These are phyloP conservation scores for Heliconius eleuchia DNA, from an alignment of 1,140 invertebrate species.

Conservation along the genomic window DNA sequence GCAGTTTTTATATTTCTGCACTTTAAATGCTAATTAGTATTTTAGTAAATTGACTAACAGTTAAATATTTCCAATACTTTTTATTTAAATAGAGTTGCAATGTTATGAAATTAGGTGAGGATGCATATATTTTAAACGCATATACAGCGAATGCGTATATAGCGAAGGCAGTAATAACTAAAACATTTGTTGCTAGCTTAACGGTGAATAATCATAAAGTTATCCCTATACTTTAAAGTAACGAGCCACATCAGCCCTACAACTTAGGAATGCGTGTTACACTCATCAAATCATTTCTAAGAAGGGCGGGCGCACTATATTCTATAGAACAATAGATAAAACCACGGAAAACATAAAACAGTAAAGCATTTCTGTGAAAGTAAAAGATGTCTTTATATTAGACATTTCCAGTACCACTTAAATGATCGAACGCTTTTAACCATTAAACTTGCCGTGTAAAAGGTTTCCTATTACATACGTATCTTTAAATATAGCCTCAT, in stretches of 20 bases:
- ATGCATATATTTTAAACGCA: too few species aligned
- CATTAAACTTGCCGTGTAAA: slow-evolving; percentile 18
- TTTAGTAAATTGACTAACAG: background rate
- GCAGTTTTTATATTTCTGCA: background rate
- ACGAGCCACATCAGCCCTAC: slow-evolving; percentile 48
- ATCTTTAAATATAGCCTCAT: background rate
- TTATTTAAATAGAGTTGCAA: too few species aligned
- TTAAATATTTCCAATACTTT: background rate
- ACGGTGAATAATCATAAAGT: slow-evolving; percentile 60
- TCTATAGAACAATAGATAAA: slow-evolving; percentile 37
- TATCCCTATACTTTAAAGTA: slow-evolving; percentile 54
- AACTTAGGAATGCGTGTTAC: slow-evolving; percentile 60
- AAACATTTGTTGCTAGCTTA: slow-evolving; percentile 30
- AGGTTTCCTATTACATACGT: slow-evolving; percentile 11
- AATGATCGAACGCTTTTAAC: slow-evolving; percentile 22
- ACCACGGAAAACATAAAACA: slow-evolving; percentile 38
- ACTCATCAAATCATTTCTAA: slow-evolving; percentile 50
- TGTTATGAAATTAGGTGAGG: too few species aligned
- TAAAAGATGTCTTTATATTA: slow-evolving; percentile 32
- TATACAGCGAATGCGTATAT: too few species aligned
- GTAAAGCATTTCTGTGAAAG: slow-evolving; percentile 33
- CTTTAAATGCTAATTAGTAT: slow-evolving; percentile 10
- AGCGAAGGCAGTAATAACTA: background rate
- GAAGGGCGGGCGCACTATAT: slow-evolving; percentile 45
- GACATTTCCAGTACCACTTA: slow-evolving; percentile 21